Conservation (phyloP, 2,113 vertebrate species). For the Haemorhous mexicanus region DNA sequence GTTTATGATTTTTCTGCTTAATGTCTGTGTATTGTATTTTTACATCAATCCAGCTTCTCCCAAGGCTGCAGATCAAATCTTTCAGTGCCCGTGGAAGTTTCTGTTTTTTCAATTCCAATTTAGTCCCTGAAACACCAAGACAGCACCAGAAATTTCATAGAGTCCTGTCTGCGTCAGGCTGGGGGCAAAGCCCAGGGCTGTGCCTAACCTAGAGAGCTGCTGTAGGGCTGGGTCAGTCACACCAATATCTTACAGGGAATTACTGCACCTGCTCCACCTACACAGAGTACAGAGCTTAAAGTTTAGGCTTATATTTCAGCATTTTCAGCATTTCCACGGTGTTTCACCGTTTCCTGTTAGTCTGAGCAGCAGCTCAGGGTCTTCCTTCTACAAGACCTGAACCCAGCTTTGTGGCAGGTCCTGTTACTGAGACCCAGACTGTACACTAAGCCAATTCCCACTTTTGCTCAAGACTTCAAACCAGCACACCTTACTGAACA, state of each 20-base stretch:
- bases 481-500: background rate
- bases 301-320: background rate
- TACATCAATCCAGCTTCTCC: background rate
- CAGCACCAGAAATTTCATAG: background rate
- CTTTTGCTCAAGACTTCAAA: background rate
- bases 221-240: background rate
- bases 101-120: background rate
- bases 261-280: background rate
- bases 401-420: background rate
- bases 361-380: background rate
- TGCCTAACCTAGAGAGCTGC: fast-evolving
- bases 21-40: background rate
- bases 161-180: background rate
- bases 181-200: too few relatives aligned
- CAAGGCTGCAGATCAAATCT: background rate
- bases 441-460: background rate
- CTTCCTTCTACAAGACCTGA: background rate
- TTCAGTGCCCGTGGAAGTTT: background rate
- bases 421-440: background rate
- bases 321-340: background rate
- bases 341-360: background rate
- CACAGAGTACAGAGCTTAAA: background rate
- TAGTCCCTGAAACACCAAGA: background rate
- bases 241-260: background rate
- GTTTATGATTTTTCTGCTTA: background rate